Percentiles rank a stretch among this genome's conserved stretches.
These are phyloP conservation scores for Thalassaphorura encarpata DNA, from an alignment of 1,140 invertebrate species.

Conservation along the genomic window DNA sequence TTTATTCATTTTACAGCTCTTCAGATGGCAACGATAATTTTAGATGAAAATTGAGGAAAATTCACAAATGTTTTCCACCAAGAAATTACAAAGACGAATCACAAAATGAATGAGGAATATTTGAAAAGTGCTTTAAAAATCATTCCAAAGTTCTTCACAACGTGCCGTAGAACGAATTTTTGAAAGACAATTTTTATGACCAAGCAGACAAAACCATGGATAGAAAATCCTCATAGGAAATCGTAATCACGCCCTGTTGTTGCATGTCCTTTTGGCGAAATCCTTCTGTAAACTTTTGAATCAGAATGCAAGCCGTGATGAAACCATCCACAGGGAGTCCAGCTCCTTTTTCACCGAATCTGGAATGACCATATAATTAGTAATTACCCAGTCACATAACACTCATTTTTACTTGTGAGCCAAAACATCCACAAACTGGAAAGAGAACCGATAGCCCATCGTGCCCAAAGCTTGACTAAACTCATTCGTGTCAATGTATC, in stretches of 20 bases:
- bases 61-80: no score
- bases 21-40: no score
- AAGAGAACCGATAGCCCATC: conserved; percentile 79
- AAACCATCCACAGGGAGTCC: conserved; percentile 70
- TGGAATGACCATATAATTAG: neutral
- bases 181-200: conserved; percentile 20
- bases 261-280: conserved; percentile 63
- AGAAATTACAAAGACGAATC: no score
- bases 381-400: conserved; percentile 4
- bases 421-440: conserved; percentile 63
- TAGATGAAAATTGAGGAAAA: no score
- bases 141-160: no score
- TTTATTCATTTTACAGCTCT: no score
- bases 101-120: no score
- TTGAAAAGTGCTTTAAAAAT: no score
- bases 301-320: conserved; percentile 74
- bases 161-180: no score
- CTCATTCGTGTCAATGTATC: conserved; percentile 69
- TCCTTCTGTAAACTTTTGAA: conserved; percentile 74
- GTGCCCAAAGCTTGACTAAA: conserved; percentile 65
- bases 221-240: conserved; percentile 78
- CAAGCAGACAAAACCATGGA: conserved; percentile 52
- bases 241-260: conserved; percentile 61
- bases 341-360: conserved; percentile 27
- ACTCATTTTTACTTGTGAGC: conserved; percentile 57